Evolutionary conservation across 2,888 invertebrate species (phyloP), one percentile per base, ranked within the genome.

Genomic region (Spialia ferax): DNA sequence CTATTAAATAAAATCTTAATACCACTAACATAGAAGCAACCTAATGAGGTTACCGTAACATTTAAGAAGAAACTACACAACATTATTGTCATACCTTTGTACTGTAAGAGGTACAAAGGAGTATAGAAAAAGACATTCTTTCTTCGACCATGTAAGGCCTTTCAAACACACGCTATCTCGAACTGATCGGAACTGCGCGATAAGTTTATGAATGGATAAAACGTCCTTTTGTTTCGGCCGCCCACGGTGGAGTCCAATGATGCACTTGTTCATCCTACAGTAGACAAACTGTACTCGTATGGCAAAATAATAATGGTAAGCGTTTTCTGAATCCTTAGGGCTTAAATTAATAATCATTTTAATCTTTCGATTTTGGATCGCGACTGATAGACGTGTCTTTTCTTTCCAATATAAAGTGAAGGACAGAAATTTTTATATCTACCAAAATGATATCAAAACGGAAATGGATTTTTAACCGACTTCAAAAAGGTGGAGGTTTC

Each of bases 161-260:
- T 69, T 69, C 69, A 71, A 69, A 65, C 69, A 48, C 20, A 72
- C 67, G 69, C 69, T 74, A 74, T 74, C 74, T 72, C 55, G 56
- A 68, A 72, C 71, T 67, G 69, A 73, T 74, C 73, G 67, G 48
- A 70, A 66, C 55, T 63, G 69, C 52, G 38, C 71, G 71, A 77
- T 79, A 77, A 75, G 75, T 74, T 77, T 77, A 75, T 77, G 77
- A 77, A 77, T 75, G 75, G 77, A 76, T 74, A 77, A 75, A 71
- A 71, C 63, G 73, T 54, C 67, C 78, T 73, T 78, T 79, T 78
- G 79, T 79, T 75, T 77, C 59, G 76, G 73, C 77, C 79, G 76
- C 78, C 77, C 79, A 78, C 77, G 76, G 73, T 63, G 75, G 75
- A 68, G 29, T 38, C 38, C 20, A 10, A 15, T 10, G 26, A 32